Evolutionary conservation across 2,113 vertebrate species (phyloP).

Genomic region (Nothocercus julius): DNA sequence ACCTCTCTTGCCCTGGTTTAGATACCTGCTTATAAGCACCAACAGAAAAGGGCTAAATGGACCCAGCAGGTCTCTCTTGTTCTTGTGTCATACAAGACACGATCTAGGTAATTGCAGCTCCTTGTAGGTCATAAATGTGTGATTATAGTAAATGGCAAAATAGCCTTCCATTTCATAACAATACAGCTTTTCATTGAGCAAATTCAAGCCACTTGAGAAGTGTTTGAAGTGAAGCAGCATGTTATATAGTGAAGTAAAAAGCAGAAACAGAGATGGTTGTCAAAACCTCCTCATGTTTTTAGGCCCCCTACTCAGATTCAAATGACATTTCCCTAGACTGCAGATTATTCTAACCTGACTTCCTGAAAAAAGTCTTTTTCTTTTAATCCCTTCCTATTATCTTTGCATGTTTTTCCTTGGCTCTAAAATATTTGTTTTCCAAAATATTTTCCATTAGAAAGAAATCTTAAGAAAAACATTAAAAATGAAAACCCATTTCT

Average conservation of each 20-base stretch:
- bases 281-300: not conserved
- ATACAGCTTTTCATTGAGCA: not conserved
- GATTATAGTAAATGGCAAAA: not conserved
- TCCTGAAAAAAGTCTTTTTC: not conserved
- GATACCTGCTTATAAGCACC: not conserved
- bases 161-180: not conserved
- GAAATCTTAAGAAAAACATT: not conserved
- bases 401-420: not conserved
- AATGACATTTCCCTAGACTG: not conserved
- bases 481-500: not conserved
- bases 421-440: not conserved
- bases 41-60: not conserved
- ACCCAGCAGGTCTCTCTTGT: not conserved
- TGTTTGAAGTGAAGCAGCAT: not conserved
- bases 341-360: not conserved
- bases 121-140: not conserved
- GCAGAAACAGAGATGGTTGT: not conserved
- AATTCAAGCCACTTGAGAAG: not conserved
- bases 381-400: not conserved
- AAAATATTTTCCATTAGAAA: not conserved
- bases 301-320: not conserved
- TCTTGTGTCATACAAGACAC: not conserved
- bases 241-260: not conserved
- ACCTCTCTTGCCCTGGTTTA: not conserved
- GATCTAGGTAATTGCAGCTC: not conserved